Percentiles rank a stretch among this genome's conserved stretches.
phyloP scores from a whole-genome alignment of 1,140 invertebrate species.

The Teleogryllus occipitalis region DNA sequence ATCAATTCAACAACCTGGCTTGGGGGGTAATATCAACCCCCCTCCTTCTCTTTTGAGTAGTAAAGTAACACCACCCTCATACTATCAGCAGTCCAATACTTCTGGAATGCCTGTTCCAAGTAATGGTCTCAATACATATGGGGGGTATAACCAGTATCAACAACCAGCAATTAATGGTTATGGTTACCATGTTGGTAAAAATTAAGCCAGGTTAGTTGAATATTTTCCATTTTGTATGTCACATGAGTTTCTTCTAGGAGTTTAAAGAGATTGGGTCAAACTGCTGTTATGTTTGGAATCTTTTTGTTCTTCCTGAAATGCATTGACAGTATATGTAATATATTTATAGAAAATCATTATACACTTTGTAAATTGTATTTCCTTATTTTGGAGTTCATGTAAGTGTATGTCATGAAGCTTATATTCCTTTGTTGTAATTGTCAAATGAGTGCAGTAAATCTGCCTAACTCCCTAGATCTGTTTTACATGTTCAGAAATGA shows the following conservation, averaged over 20 bases:
- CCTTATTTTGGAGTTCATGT: background rate
- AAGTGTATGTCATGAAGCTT: background rate
- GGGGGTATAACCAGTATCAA: background rate
- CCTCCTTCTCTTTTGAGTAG: constrained; percentile 9
- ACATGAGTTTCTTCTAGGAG: background rate
- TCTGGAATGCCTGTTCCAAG: background rate
- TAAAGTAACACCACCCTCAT: constrained; percentile 8
- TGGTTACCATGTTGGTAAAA: background rate
- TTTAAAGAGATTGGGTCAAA: background rate
- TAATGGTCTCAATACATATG: background rate
- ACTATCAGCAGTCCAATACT: background rate
- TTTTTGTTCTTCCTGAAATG: background rate
- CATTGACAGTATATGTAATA: background rate
- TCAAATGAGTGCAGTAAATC: background rate
- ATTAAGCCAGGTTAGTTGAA: background rate
- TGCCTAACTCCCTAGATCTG: background rate
- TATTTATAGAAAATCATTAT: background rate
- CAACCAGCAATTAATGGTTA: background rate
- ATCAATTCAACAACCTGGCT: background rate
- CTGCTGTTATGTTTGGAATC: background rate
- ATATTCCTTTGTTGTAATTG: background rate
- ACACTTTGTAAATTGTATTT: background rate
- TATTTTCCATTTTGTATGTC: background rate
- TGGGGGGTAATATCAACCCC: background rate
- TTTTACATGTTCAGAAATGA: no score